Base-by-base conservation (phyloP, 2,797 vertebrate genomes). In the Sebastes wilsoni region DNA sequence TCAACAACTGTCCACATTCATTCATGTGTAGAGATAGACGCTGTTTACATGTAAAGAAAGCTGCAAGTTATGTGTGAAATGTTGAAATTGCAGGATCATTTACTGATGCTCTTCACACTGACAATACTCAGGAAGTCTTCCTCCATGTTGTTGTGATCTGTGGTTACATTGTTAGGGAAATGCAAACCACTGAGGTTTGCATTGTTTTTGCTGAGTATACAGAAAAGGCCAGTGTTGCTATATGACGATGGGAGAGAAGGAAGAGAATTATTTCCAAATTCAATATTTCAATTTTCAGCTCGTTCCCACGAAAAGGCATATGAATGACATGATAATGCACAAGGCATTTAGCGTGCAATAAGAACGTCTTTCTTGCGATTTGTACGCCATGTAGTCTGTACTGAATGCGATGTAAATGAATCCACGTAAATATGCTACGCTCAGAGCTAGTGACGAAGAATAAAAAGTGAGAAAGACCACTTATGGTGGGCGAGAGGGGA, bases 61-160 rank as follows among this genome's bases (percentile, higher is more conserved):
- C 69, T 69, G 27, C 34, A 62, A 80, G 61, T 68, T 78, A 82
- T 85, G 79, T 77, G 59, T 82, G 74, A 87, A 87, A 84, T 80
- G 70, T 75, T 56, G 71, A 87, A 66, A 75, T 42, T 72, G 73
- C 32, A 70, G 64, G 20, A 77, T 61, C 46, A 30, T 71, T 62
- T 10, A 59, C 25, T 62, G 52, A 69, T 75, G 66, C n/a, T 46
- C 11, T 52, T 79, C 75, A 65, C n/a, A 11, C 34, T 18, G 56
- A 84, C 34, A 69, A 69, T 8, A 7, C 23, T 12, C 22, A 36
- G 78, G 74, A 85, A 72, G 64, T 80, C 28, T 85, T 88, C 32
- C 70, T 64, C 49, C 28, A 68, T 30, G 55, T 22, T 79, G 54
- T 62, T 7, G 28, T 55, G 52, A 70, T 77, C 30, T 60, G 59